Evolutionary conservation across 2,888 invertebrate species (phyloP).

Genomic region (Tricholauxania praeusta): DNA sequence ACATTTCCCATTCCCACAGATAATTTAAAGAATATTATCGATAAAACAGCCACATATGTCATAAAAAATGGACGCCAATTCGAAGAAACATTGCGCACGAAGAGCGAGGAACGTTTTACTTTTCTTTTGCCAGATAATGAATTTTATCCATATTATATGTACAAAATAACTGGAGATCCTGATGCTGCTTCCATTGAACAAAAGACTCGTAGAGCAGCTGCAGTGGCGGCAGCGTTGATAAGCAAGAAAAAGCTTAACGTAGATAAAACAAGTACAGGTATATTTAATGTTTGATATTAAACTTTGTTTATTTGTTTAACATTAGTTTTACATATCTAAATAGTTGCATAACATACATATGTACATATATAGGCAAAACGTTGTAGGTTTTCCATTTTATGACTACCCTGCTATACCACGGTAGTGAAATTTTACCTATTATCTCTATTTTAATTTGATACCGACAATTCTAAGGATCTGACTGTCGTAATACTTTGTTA

Average conservation of each 20-base stretch:
- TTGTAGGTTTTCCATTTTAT: too few species aligned
- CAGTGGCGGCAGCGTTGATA: conserved; percentile 59
- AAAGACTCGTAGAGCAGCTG: conserved; percentile 61
- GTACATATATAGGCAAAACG: too few species aligned
- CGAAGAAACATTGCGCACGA: conserved; percentile 86
- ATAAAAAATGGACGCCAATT: conserved; percentile 95
- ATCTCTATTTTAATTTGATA: too few species aligned
- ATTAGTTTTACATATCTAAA: too few species aligned
- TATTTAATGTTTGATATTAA: not conserved
- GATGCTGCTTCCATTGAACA: conserved; percentile 63
- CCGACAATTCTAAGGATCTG: too few species aligned
- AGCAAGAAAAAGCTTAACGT: conserved; percentile 54
- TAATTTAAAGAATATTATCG: conserved; percentile 88
- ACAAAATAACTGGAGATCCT: conserved; percentile 69
- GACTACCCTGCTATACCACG: too few species aligned
- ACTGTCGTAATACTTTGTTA: too few species aligned
- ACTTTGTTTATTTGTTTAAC: too few species aligned
- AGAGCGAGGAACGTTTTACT: conserved; percentile 87
- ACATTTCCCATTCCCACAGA: conserved; percentile 78
- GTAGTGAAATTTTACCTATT: too few species aligned
- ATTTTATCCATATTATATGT: conserved; percentile 85
- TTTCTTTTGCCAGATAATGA: conserved; percentile 84
- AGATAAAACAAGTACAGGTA: conserved; percentile 22
- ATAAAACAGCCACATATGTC: conserved; percentile 97
- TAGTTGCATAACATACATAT: too few species aligned